Percentiles rank a stretch among this genome's conserved stretches.
phyloP scores from a whole-genome alignment of 1,140 invertebrate species.

The Drosophila erecta region DNA sequence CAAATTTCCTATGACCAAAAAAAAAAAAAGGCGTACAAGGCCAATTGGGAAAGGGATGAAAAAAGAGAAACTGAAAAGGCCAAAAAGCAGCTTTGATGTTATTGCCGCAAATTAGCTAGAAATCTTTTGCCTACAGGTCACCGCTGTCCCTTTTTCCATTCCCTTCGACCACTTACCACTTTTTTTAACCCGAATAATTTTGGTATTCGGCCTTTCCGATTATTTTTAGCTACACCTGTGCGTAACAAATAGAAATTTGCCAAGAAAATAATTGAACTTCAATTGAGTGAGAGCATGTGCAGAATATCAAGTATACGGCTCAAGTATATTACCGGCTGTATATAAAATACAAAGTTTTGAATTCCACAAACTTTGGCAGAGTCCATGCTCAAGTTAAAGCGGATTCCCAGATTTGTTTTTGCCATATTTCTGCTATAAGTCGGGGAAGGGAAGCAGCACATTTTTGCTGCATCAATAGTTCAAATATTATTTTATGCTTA shows the following conservation, averaged over 20 bases:
- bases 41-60: slow-evolving; percentile 55
- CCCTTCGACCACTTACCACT: slow-evolving; percentile 50
- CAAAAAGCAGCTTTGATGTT: slow-evolving; percentile 76
- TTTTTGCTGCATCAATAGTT: slow-evolving; percentile 82
- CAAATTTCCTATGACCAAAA: slow-evolving; percentile 4
- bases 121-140: slow-evolving; percentile 71
- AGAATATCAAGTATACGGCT: slow-evolving; percentile 73
- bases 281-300: slow-evolving; percentile 79
- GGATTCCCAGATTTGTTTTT: slow-evolving; percentile 53
- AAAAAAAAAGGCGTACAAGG: slow-evolving; percentile 47
- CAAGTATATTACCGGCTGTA: slow-evolving; percentile 34
- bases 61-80: slow-evolving; percentile 68
- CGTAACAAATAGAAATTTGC: slow-evolving; percentile 50
- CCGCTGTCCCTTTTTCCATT: slow-evolving; percentile 24
- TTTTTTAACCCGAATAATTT: slow-evolving; percentile 35
- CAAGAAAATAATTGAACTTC: slow-evolving; percentile 76
- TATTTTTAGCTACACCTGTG: slow-evolving; percentile 47
- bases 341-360: slow-evolving; percentile 34
- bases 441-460: slow-evolving; percentile 53
- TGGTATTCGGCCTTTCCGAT: slow-evolving; percentile 1
- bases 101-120: slow-evolving; percentile 82
- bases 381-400: slow-evolving; percentile 63
- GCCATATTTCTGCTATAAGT: slow-evolving; percentile 28
- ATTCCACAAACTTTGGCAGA: slow-evolving; percentile 34
- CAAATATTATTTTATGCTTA: slow-evolving; percentile 84